Evolutionary conservation across 2,113 vertebrate genomes (phyloP).

Genomic region (Melanerpes aurifrons): DNA sequence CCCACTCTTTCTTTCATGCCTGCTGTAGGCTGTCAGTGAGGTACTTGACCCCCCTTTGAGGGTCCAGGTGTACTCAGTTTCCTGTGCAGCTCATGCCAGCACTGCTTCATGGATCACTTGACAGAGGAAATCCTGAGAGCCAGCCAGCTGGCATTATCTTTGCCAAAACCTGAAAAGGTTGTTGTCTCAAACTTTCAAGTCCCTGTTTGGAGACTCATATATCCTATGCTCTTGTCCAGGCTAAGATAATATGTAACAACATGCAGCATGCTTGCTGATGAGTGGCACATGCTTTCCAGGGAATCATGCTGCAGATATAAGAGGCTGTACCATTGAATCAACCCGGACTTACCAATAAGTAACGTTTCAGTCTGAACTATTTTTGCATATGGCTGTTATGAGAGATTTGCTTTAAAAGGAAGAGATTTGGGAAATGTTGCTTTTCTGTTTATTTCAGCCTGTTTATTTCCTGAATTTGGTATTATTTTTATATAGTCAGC

Average conservation of each 20-base stretch:
- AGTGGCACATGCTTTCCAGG: background rate
- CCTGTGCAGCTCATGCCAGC: background rate
- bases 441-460: constrained; percentile 49
- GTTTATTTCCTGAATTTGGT: constrained; percentile 50
- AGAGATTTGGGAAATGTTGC: constrained; percentile 1
- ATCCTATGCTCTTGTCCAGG: background rate
- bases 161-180: background rate
- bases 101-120: background rate
- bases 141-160: background rate
- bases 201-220: background rate
- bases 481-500: constrained; percentile 37
- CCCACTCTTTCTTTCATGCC: background rate
- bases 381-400: background rate
- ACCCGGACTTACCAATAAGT: background rate
- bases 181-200: background rate
- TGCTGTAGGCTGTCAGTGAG: background rate
- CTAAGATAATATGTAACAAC: background rate
- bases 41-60: background rate
- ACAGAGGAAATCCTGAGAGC: background rate
- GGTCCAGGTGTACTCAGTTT: background rate
- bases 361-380: background rate
- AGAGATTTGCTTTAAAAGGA: background rate
- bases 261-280: background rate
- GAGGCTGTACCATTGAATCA: background rate
- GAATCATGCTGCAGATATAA: background rate